Conservation (phyloP, 2,113 vertebrate species). For the Halcyon senegalensis region DNA sequence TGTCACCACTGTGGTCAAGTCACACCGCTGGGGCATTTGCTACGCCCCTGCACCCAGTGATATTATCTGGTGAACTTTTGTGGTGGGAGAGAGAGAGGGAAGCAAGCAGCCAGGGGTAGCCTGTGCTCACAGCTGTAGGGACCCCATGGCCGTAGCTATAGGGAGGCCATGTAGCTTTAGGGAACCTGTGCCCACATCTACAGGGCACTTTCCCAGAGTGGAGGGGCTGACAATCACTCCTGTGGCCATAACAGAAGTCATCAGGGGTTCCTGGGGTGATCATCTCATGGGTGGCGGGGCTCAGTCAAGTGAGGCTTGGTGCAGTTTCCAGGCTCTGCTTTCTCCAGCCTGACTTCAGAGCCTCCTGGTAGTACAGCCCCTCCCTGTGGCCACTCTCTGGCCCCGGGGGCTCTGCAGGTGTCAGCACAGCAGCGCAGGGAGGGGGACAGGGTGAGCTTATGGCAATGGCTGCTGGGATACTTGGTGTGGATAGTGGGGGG, state of each 20-base stretch:
- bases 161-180: background rate
- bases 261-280: background rate
- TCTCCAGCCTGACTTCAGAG: background rate
- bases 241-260: background rate
- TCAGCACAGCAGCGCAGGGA: accelerated
- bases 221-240: background rate
- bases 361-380: background rate
- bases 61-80: constrained; percentile 89
- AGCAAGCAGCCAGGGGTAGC: background rate
- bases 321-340: background rate
- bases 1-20: constrained; percentile 88
- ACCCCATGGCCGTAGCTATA: background rate
- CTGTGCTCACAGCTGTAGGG: background rate
- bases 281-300: background rate
- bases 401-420: background rate
- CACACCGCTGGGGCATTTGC: constrained; percentile 84
- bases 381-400: accelerated
- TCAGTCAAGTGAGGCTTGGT: background rate
- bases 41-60: constrained; percentile 91
- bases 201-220: background rate
- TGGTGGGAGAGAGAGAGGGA: background rate
- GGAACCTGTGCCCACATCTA: background rate
- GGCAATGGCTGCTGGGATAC: background rate
- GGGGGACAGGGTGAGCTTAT: accelerated
- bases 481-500: background rate